Percentiles rank a stretch among this genome's conserved stretches.
phyloP scores from a whole-genome alignment of 1,140 invertebrate species.

The Hypothenemus hampei region DNA sequence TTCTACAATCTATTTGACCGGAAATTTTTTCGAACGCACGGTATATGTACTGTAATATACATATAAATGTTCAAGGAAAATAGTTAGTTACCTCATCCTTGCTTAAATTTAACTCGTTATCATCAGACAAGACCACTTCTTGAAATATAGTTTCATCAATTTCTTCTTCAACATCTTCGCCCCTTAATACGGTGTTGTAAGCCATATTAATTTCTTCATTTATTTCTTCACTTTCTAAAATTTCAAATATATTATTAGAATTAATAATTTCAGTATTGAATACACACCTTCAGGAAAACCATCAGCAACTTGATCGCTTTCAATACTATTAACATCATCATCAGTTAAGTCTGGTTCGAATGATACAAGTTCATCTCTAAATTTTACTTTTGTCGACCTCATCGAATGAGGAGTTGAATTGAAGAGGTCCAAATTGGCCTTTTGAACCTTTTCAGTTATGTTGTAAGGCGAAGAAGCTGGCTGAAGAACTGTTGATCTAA shows the following conservation, averaged over 20 bases:
- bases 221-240: neutral
- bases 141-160: conserved; percentile 18
- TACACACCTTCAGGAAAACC: conserved; percentile 1
- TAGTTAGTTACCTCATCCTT: neutral
- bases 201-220: neutral
- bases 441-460: conserved; percentile 41
- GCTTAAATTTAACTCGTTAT: conserved; percentile 12
- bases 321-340: conserved; percentile 43
- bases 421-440: conserved; percentile 40
- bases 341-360: conserved; percentile 44
- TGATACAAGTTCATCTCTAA: conserved; percentile 40
- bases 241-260: neutral
- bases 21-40: too few relatives aligned
- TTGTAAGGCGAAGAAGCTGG: conserved; percentile 42
- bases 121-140: conserved; percentile 15
- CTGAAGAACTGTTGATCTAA: conserved; percentile 38
- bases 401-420: conserved; percentile 24
- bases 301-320: conserved; percentile 38
- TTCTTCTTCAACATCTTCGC: conserved; percentile 27
- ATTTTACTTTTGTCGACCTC: conserved; percentile 37
- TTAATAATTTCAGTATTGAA: neutral
- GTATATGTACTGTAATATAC: too few relatives aligned
- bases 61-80: neutral
- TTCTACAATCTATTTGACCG: too few relatives aligned
- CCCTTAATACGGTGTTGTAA: conserved; percentile 16